Percentiles rank a stretch among this genome's conserved stretches.
phyloP scores from a whole-genome alignment of 1,140 invertebrate genomes.

The Euura saliciscinereae region DNA sequence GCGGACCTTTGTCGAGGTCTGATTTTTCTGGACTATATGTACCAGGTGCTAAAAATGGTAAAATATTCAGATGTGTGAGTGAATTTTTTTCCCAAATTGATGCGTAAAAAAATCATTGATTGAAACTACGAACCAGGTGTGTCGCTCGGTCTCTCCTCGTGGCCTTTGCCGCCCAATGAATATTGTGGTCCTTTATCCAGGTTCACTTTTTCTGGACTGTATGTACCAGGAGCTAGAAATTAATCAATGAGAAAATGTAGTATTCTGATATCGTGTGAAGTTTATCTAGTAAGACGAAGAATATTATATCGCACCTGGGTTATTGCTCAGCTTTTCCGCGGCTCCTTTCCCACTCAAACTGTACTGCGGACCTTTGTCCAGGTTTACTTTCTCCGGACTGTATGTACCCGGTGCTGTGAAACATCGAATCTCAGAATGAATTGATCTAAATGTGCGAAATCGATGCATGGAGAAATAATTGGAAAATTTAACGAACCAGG shows the following conservation, averaged over 20 bases:
- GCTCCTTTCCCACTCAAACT: conserved; percentile 61
- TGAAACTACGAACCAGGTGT: conserved; percentile 32
- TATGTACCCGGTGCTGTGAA: conserved; percentile 61
- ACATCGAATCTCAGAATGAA: conserved; percentile 3
- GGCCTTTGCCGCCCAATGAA: conserved; percentile 61
- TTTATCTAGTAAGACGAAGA: neutral
- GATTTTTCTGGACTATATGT: conserved; percentile 66
- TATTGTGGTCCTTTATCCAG: conserved; percentile 67
- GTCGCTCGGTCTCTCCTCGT: conserved; percentile 39
- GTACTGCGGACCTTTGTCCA: conserved; percentile 66
- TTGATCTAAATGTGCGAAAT: no score
- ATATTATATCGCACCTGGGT: conserved; percentile 31
- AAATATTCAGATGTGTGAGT: neutral
- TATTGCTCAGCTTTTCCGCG: conserved; percentile 39
- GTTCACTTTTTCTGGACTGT: conserved; percentile 68
- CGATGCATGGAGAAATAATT: no score
- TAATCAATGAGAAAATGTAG: conserved; percentile 26
- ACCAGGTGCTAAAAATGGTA: conserved; percentile 55
- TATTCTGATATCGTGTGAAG: no score
- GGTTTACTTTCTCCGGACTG: conserved; percentile 67
- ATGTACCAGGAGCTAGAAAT: conserved; percentile 58
- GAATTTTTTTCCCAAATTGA: conserved; percentile 3
- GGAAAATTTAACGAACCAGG: conserved; percentile 37
- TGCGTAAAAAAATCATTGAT: neutral
- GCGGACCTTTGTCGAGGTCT: conserved; percentile 65